Base-by-base conservation (phyloP, 2,888 invertebrate species). In the Hoplodrina blanda region DNA sequence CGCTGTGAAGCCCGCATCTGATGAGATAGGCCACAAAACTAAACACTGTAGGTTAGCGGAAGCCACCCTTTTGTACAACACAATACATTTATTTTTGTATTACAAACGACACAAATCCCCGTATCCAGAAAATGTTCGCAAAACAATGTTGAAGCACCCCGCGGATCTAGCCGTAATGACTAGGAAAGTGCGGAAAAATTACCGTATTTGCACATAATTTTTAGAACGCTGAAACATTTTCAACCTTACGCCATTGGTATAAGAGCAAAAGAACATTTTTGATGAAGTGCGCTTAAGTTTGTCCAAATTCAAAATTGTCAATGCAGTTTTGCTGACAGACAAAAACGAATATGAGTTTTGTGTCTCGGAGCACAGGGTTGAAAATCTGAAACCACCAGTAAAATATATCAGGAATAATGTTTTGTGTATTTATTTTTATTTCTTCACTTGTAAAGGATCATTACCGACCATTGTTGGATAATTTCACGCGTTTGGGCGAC, bases 401-500 rank as follows among this genome's bases (percentile, higher is more conserved):
- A 81, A 82, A 86, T 84, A 81, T 82, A 85, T 81, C 83, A 83
- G 85, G 80, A 81, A 87, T 86, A 83, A 87, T 87, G 87, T 88
- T 89, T 90, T 72, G 78, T 87, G 87, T 92, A 90, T 92, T 92
- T 94, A 92, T 93, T 93, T 91, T 89, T 91, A 92, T 93, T 93
- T 92, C 89, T 92, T 91, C 90, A 89, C 90, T 91, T 91, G 92
- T 90, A 92, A 92, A 93, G 94, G 91, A 93, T 95, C 94, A 94
- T 95, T 95, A 95, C 91, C 74, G 90, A 52, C 88, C 89, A 95
- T 95, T 95, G 95, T 95, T 93, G 92, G 86, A 89, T 91, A 94
- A 95, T 95, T 95, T 94, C 93, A 95, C 94, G 94, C 95, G 88
- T 94, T 94, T 93, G 93, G 84, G 91, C 90, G 94, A 94, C 93